Base-by-base conservation (phyloP, 2,797 vertebrate species). In the Steatocranus sp. region DNA sequence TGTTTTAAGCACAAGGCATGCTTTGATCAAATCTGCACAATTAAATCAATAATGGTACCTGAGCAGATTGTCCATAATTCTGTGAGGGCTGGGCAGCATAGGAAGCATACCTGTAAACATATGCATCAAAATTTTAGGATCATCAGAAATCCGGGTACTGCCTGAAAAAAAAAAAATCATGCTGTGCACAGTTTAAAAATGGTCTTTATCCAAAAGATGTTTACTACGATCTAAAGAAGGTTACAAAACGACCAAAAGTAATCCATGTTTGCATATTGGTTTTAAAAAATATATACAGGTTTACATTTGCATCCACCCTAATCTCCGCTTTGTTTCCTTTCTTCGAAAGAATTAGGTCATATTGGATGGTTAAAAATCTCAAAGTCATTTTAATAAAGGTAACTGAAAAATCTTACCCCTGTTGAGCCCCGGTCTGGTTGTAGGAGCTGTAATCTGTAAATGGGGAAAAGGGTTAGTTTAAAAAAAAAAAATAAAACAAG, bases 371-470 rank as follows among this genome's bases (percentile, higher is more conserved):
- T 30, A 30, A n/a, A 73, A 48, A 30, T 30, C 15, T 73, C 68
- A 8, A 73, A 30, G 17, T 9, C 23, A 46, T 4, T 27, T 61
- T 12, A 30, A 1, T 11, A 7, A 61, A 1, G 1, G 2, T 18
- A 14, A 54, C 4, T 41, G 12, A 51, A 23, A 5, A 36, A 4
- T 94, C 97, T 98, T 96, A 99, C 98, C 97, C 97, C 92, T 98
- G 98, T 92, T 99, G 98, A 81, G 98, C 97, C 87, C 96, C 96
- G 93, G 97, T 95, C 94, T 99, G 98, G 88, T 58, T 98, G 93
- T 99, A 99, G 88, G 98, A 97, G 92, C 97, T 99, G 89, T 99
- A 99, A 97, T 99, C 98, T 99, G 91, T 15, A 14, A 15, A 63
- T 61, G 56, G 56, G 4, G 1, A 2, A 36, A 61, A n/a, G 4